A percentile compares a stretch with the other conserved stretches of the same genome.
These are phyloP conservation scores for Teinopalpus imperialis DNA, from an alignment of 2,888 invertebrate genomes.

Conservation along the genomic window DNA sequence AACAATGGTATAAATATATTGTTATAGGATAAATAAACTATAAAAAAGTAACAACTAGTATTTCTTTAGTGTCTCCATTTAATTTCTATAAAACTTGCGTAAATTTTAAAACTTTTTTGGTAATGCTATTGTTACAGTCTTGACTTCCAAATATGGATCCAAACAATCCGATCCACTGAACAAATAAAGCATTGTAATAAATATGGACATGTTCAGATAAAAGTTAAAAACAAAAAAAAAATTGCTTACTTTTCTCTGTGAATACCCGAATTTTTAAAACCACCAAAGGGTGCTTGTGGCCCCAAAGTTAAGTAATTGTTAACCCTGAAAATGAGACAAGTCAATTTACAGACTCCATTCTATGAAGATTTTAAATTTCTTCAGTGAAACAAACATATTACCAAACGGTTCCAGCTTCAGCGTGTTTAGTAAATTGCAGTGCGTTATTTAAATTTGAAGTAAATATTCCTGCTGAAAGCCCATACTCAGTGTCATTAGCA, in stretches of 20 bases:
- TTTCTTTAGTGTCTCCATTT: too few species aligned
- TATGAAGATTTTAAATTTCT: too few species aligned
- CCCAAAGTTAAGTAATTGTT: slow-evolving; percentile 65
- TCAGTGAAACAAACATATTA: slow-evolving; percentile 30
- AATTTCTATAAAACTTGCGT: too few species aligned
- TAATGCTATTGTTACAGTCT: slow-evolving; percentile 83
- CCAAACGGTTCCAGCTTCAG: slow-evolving; percentile 92
- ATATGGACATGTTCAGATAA: not conserved
- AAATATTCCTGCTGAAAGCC: slow-evolving; percentile 91
- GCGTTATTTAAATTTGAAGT: slow-evolving; percentile 91
- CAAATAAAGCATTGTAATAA: slow-evolving; percentile 33
- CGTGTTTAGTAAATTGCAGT: slow-evolving; percentile 86
- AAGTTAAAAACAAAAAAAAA: not conserved
- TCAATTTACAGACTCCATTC: not conserved
- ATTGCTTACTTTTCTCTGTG: slow-evolving; percentile 75
- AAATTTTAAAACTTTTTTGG: slow-evolving; percentile 56
- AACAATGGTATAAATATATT: too few species aligned
- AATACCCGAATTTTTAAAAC: slow-evolving; percentile 91
- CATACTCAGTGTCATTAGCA: slow-evolving; percentile 90
- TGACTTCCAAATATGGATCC: slow-evolving; percentile 87
- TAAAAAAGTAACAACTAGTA: too few species aligned
- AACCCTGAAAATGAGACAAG: slow-evolving; percentile 29
- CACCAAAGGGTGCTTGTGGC: slow-evolving; percentile 91
- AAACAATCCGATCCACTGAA: slow-evolving; percentile 86
- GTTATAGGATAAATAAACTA: too few species aligned